Evolutionary conservation across 2,888 invertebrate species (phyloP).

Genomic region (Galeruca laticollis): DNA sequence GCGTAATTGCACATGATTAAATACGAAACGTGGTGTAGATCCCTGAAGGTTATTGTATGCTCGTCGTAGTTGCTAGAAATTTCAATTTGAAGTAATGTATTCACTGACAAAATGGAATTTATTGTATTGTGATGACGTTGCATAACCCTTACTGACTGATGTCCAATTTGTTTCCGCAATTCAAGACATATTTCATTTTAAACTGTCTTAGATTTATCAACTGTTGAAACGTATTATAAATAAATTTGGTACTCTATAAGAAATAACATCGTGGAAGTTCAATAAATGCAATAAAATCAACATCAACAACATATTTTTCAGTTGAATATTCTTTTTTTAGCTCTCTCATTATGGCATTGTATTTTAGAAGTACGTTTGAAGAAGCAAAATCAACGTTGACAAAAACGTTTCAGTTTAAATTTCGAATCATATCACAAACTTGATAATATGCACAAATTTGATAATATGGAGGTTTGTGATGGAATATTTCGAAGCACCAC

Average conservation of each 20-base stretch:
- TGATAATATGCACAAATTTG: no score
- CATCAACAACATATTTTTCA: no score
- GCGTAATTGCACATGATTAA: conserved; percentile 23
- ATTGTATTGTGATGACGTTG: background rate
- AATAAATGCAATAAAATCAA: no score
- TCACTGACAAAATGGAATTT: conserved; percentile 9
- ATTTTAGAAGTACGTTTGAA: no score
- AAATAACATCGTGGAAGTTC: background rate
- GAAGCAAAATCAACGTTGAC: no score
- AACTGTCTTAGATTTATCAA: conserved; percentile 4
- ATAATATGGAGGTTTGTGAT: no score
- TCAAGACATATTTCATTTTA: background rate
- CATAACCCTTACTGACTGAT: background rate
- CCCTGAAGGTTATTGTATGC: background rate
- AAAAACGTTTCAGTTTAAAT: no score
- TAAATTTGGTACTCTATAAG: background rate
- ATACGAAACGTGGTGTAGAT: conserved; percentile 5
- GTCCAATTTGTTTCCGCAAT: background rate
- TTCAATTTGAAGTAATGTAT: conserved; percentile 3
- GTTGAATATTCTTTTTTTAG: no score
- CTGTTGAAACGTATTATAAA: background rate
- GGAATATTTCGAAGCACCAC: no score
- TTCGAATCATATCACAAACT: no score
- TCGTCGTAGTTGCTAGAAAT: background rate
- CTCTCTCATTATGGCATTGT: no score